These are phyloP conservation scores for Piscicola geometra DNA, from an alignment of 2,888 invertebrate species.

Conservation along the genomic window DNA sequence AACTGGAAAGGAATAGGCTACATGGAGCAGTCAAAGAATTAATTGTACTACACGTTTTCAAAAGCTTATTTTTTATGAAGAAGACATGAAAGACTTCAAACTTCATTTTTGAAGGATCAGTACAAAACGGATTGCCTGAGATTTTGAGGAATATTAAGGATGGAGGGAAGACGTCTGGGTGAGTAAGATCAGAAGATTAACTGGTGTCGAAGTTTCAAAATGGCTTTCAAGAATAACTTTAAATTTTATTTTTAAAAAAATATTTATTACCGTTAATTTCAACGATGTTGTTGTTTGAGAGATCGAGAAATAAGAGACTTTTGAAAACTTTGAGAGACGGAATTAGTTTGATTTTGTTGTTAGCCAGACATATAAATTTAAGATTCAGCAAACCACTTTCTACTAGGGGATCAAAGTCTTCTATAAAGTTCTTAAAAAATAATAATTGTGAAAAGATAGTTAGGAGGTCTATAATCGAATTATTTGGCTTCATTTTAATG, in stretches of 20 bases:
- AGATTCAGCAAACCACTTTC: constrained; percentile 1
- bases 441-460: too few species aligned
- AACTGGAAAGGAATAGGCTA: neutral
- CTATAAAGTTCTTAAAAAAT: constrained; percentile 15
- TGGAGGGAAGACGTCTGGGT: neutral
- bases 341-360: constrained; percentile 3
- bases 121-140: neutral
- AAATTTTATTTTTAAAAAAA: neutral
- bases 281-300: constrained; percentile 18
- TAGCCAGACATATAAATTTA: neutral
- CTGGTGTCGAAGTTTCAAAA: too few species aligned
- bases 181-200: too few species aligned
- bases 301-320: constrained; percentile 22
- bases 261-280: neutral
- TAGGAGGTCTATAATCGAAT: too few species aligned
- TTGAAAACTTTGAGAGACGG: neutral
- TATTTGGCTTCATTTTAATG: too few species aligned
- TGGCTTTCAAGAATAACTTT: neutral
- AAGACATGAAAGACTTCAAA: neutral
- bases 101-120: neutral
- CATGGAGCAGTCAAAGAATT: too few species aligned
- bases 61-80: neutral
- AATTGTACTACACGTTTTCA: too few species aligned
- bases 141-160: neutral
- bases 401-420: neutral